A percentile compares a stretch with the other conserved stretches of the same genome.
Conservation (phyloP, 2,888 invertebrate species). For the Standfussiana lucernea region DNA sequence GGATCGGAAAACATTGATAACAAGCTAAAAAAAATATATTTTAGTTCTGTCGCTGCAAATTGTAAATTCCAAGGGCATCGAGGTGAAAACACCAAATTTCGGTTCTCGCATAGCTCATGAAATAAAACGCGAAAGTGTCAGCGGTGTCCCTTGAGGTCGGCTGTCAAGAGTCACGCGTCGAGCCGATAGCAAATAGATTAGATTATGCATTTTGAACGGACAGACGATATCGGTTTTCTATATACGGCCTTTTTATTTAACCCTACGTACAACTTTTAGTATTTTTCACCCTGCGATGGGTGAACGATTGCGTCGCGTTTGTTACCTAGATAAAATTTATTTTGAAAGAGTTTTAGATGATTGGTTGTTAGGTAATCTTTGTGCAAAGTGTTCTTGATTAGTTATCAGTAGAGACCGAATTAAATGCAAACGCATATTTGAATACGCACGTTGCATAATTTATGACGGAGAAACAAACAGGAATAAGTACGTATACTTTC, state of each 20-base stretch:
- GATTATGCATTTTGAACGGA: conserved; percentile 74
- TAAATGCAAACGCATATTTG: not conserved
- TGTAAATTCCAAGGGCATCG: conserved; percentile 20
- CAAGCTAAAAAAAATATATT: no score
- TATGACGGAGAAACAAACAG: no score
- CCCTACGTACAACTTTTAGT: conserved; percentile 58
- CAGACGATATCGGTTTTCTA: conserved; percentile 64
- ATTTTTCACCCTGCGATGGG: conserved; percentile 47
- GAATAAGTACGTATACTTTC: no score
- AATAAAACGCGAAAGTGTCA: conserved; percentile 74
- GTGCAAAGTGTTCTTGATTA: not conserved
- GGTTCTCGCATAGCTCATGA: conserved; percentile 58
- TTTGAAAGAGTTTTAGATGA: not conserved
- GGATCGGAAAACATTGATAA: not conserved
- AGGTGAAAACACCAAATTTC: conserved; percentile 41
- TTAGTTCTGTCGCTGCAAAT: not conserved
- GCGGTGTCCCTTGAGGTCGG: conserved; percentile 68
- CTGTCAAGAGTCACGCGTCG: conserved; percentile 72
- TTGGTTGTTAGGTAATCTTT: not conserved
- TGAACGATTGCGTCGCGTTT: conserved; percentile 37
- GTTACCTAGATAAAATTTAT: conserved; percentile 5
- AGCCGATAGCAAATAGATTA: conserved; percentile 74
- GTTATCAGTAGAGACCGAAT: not conserved
- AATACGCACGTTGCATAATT: no score
- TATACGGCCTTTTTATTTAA: conserved; percentile 63